Percentiles rank a stretch among this genome's conserved stretches.
Conservation (phyloP, 2,888 invertebrate genomes). For the Ichneumon xanthorius region DNA sequence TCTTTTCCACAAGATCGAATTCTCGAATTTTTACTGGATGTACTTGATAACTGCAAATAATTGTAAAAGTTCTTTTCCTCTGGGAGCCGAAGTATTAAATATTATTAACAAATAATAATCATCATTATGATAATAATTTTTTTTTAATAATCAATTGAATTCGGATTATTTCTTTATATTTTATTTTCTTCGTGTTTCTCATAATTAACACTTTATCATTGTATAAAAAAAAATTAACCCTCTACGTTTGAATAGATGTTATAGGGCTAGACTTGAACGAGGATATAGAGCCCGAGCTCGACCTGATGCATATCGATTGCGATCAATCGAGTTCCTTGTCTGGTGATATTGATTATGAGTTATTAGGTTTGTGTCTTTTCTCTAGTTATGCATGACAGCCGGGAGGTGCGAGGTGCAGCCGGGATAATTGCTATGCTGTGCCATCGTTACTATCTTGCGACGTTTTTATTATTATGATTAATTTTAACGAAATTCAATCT, state of each 20-base stretch:
- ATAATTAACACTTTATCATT: conserved; percentile 17
- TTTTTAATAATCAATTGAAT: not conserved
- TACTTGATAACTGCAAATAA: not conserved
- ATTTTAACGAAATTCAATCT: conserved; percentile 37
- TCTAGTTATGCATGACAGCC: conserved; percentile 64
- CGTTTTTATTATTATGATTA: conserved; percentile 7
- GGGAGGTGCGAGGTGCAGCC: conserved; percentile 57
- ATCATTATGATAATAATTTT: not conserved
- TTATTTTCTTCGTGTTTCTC: not conserved
- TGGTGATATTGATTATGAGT: conserved; percentile 68
- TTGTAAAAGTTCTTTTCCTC: not conserved
- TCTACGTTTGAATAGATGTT: conserved; percentile 70
- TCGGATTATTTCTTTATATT: not conserved
- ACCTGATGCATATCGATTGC: conserved; percentile 70
- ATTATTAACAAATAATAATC: not conserved
- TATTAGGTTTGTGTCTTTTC: conserved; percentile 72
- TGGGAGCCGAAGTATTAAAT: not conserved
- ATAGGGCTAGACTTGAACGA: conserved; percentile 73
- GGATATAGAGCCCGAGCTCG: conserved; percentile 69
- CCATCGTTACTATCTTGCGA: conserved; percentile 55
- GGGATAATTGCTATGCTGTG: conserved; percentile 58
- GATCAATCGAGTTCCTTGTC: conserved; percentile 67
- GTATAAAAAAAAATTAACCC: conserved; percentile 33
- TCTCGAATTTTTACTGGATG: not conserved
- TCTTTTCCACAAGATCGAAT: not conserved